These are phyloP conservation scores for Isurus oxyrinchus DNA, from an alignment of 2,113 vertebrate genomes.

Conservation along the genomic window DNA sequence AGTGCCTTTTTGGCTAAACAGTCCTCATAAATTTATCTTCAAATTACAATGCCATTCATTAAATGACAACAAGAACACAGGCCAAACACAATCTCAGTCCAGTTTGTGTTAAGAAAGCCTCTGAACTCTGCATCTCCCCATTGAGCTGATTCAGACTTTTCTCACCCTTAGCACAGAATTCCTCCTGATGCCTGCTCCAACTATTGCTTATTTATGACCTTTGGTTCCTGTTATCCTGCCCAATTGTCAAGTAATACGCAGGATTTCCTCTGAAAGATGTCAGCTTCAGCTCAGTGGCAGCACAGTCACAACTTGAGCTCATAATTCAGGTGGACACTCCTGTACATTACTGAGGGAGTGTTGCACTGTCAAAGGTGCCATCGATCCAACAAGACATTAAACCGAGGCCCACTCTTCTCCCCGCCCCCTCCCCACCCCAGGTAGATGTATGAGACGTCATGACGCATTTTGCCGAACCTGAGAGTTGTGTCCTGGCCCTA, in stretches of 20 bases:
- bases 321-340: background rate
- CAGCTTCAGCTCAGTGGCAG: background rate
- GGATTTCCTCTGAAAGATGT: background rate
- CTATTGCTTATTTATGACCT: background rate
- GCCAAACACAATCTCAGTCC: background rate
- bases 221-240: background rate
- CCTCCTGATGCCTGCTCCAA: background rate
- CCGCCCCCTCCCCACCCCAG: background rate
- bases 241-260: background rate
- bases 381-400: background rate
- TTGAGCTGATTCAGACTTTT: background rate
- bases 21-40: background rate
- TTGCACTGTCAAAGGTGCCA: background rate
- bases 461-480: background rate
- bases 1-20: background rate
- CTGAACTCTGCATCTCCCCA: background rate
- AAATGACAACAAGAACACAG: too few relatives aligned
- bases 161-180: background rate
- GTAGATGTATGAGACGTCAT: background rate
- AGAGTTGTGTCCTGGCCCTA: background rate
- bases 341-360: background rate
- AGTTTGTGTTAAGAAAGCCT: background rate
- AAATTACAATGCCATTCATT: background rate
- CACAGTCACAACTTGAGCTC: background rate
- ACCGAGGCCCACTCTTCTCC: background rate